Base-by-base conservation (phyloP, 2,888 invertebrate genomes). In the Drosophila mercatorum region DNA sequence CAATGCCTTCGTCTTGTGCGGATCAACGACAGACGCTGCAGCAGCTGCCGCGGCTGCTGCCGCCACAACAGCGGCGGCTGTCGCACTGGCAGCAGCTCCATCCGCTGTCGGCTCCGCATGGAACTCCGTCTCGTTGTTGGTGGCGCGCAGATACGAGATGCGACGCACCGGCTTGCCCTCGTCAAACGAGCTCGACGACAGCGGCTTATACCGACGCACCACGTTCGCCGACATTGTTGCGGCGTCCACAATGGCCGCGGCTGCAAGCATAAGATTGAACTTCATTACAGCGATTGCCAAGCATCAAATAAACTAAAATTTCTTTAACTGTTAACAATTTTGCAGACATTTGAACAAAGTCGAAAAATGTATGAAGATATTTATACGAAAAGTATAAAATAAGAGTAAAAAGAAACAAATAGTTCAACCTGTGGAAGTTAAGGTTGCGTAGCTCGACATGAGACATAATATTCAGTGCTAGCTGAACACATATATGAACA, bases 71-170 rank as follows among this genome's bases (percentile, higher is more conserved):
- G 67, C 58, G 12, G 53, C 61, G 8, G 46, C 60, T 0, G 65
- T 60, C 12, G 59, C 58, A 67, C 75, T 65, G 72, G 56, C 72
- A 44, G 78, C 75, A 38, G 77, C 57, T 40, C 55, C 66, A n/a
- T 77, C 76, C 6, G 93, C 65, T 4, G 88, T 61, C 34, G 71
- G 68, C 12, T 81, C 78, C 2, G 83, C 81, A 57, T 86, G 81
- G 89, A 95, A 95, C 90, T 97, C 96, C 78, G 96, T 79, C 73
- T 96, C 96, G 94, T 96, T 93, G 68, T 92, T 97, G 11, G 98
- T 98, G 49, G 98, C 98, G 93, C 97, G 97, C 80, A 98, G 94
- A 93, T 98, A 98, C n/a, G 98, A 98, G 80, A 97, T 97, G 83
- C 98, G 94, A 82, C 98, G 95, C 93, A 96, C 97, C 31, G 96